Evolutionary conservation across 37 sponge, comb jelly and placozoan genomes (phyloP), one percentile per base, ranked within the genome.

Genomic region (Ianthella basta): DNA sequence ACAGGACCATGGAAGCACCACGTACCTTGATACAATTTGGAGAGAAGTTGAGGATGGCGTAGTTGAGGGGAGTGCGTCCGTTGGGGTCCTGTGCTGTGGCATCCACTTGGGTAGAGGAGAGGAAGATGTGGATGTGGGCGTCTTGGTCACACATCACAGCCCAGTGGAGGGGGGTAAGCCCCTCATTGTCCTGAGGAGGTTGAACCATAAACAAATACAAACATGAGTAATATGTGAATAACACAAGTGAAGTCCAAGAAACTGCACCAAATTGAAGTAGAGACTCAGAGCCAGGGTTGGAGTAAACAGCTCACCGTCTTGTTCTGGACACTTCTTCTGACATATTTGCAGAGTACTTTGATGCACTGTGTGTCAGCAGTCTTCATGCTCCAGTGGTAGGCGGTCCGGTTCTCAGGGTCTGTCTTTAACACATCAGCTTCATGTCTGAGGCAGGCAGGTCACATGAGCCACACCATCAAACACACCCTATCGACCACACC

Each of bases 81-180:
- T 91, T 85, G 10, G 55, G 38, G 85, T 95, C 95, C 55, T 82
- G 82, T 18, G 29, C 24, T 34, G 44, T 74, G 40, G 83, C 82
- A 38, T 91, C 83, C 44, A 86, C 89, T 55, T 79, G 34, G 14
- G 91, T 81, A 0, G 82, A 55, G 44, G 74, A 64, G 32, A 94
- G 80, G 79, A 91, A 83, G 19, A 88, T n/a, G 14, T 68, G 79
- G 57, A 91, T 85, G 87, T 95, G 92, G 5, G 73, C 44, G 55
- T 78, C 63, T 36, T 95, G 89, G 80, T 91, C 85, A 78, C 95
- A 85, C 92, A 95, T 91, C 15, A 95, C 95, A 39, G 95, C 95
- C 92, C 92, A 95, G 82, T 95, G 95, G 13, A 95, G 80, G 25
- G 92, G 85, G 50, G 87, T 83, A 4, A 95, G 89, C 21, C 90